Base-by-base conservation (phyloP, 92 coral and sea anemone genomes). In the Scolanthus callimorphus region DNA sequence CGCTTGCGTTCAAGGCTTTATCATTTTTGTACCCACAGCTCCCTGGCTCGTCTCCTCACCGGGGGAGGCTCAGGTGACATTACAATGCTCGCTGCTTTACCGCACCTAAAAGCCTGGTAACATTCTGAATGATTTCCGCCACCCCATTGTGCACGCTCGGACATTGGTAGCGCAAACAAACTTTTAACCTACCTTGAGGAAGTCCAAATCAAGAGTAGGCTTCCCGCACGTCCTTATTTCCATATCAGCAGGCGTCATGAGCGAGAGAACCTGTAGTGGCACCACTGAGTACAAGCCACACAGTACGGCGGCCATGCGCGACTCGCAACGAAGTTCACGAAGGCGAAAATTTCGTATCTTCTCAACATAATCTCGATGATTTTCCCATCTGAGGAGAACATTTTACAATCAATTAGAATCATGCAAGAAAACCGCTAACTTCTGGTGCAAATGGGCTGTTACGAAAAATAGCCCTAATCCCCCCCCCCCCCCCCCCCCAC, bases 171-270 rank as follows among this genome's bases (percentile, higher is more conserved):
- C n/a, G n/a, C n/a, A n/a, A n/a, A n/a, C n/a, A n/a, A n/a, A n/a
- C n/a, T n/a, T n/a, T n/a, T n/a, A n/a, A n/a, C n/a, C n/a, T 43
- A 91, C 97, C 97, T 88, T 91, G 22, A 91, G 86, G 67, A 92
- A 92, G 74, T 90, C 98, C 39, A 92, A 72, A 52, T 92, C 98
- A 43, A 92, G 78, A 49, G 84, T 76, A 15, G 98, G 98, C 6
- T 80, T 62, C 25, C 96, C 98, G 69, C 98, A 92, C 20, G 92
- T 88, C 15, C 96, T 80, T 51, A 84, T 88, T 69, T 92, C 96
- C 65, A 92, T 62, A 67, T 92, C 98, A 17, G 83, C 62, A 17
- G 98, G 98, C 23, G 67, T 80, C 78, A 92, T 62, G 51, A 92
- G 76, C 20, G 84, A 75, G 20, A 92, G 75, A 11, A 82, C 92